Conservation (phyloP, 2,797 vertebrate species). For the Kryptolebias ocellatus region DNA sequence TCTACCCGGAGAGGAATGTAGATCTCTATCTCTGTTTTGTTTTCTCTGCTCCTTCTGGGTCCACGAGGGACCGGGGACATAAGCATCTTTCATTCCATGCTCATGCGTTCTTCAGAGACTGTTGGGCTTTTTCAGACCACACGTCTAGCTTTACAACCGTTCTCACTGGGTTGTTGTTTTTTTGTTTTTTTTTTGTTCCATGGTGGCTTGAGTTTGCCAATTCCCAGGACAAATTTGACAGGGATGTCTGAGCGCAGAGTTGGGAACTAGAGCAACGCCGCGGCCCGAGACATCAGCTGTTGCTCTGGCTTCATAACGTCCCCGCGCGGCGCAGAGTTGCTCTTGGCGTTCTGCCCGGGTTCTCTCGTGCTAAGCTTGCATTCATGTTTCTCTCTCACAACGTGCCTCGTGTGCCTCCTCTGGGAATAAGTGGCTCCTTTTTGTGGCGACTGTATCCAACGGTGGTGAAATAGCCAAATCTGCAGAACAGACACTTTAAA, state of each 20-base stretch:
- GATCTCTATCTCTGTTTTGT: slow-evolving; percentile 67
- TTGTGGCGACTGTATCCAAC: slow-evolving; percentile 70
- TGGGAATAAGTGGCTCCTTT: slow-evolving; percentile 70
- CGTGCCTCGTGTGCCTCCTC: slow-evolving; percentile 73
- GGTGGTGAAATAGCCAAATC: slow-evolving; percentile 65
- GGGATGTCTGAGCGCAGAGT: slow-evolving; percentile 77
- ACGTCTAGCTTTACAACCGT: slow-evolving; percentile 69
- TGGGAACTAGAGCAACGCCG: slow-evolving; percentile 76
- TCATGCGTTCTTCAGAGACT: slow-evolving; percentile 68
- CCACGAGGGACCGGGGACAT: slow-evolving; percentile 43
- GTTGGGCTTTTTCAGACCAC: slow-evolving; percentile 62
- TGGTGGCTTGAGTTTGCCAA: slow-evolving; percentile 77
- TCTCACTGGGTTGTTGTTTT: slow-evolving; percentile 41
- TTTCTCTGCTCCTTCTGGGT: slow-evolving; percentile 74
- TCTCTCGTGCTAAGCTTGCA: slow-evolving; percentile 79
- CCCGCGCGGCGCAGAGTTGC: slow-evolving; percentile 72
- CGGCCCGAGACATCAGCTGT: slow-evolving; percentile 83
- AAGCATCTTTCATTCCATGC: slow-evolving; percentile 68
- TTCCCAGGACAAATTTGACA: slow-evolving; percentile 83
- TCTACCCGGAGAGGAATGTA: slow-evolving; percentile 67
- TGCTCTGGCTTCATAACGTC: slow-evolving; percentile 79
- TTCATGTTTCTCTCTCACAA: slow-evolving; percentile 80
- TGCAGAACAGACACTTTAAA: slow-evolving; percentile 53
- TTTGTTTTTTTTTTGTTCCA: slow-evolving; percentile 57
- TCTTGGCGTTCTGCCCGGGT: slow-evolving; percentile 76